These are phyloP conservation scores for Sebastolobus alascanus DNA, from an alignment of 2,797 vertebrate species.

Conservation along the genomic window DNA sequence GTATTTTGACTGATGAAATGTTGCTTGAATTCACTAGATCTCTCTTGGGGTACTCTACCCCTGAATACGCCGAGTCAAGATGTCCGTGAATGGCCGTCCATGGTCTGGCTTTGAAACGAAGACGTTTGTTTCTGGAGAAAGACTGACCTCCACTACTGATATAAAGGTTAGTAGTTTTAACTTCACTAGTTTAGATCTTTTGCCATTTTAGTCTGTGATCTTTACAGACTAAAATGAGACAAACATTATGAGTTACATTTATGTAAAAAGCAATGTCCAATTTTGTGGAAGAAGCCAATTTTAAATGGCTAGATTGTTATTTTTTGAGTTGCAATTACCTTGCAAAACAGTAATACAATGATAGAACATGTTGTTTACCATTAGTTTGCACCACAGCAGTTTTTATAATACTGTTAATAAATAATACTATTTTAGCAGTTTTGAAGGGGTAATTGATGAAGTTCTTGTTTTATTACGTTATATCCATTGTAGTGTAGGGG, in stretches of 20 bases:
- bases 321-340: neutral
- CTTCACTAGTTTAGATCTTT: neutral
- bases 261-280: neutral
- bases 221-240: neutral
- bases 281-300: neutral
- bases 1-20: neutral
- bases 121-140: conserved; percentile 10
- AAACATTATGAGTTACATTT: neutral
- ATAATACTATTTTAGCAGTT: no score
- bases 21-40: neutral
- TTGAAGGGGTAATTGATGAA: neutral
- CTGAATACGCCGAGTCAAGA: neutral
- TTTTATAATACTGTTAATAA: neutral
- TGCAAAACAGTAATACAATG: neutral
- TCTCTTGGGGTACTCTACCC: neutral
- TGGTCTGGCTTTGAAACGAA: conserved; percentile 15
- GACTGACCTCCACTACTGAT: neutral
- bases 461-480: neutral
- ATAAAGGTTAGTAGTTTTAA: conserved; percentile 41
- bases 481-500: neutral
- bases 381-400: neutral
- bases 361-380: neutral
- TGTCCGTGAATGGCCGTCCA: neutral
- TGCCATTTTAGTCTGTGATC: neutral
- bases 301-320: neutral